Evolutionary conservation across 1,140 invertebrate species (phyloP).

Genomic region (Phthorimaea operculella): DNA sequence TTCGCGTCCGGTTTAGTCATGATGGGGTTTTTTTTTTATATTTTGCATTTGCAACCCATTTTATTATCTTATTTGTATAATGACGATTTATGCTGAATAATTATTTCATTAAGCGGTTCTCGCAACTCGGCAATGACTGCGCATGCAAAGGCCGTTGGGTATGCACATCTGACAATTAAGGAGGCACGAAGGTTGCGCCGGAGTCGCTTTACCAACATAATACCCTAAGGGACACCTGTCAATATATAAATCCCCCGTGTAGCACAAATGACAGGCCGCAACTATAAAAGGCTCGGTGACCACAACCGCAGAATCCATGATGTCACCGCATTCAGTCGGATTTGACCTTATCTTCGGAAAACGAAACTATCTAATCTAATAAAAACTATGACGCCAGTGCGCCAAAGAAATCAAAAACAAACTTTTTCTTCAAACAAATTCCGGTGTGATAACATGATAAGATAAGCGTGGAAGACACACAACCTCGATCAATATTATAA

Average conservation of each 20-base stretch:
- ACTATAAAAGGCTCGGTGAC: neutral
- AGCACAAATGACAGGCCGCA: neutral
- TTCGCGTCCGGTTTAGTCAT: neutral
- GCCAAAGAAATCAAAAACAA: conserved; percentile 36
- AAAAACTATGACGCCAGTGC: conserved; percentile 23
- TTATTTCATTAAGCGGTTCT: conserved; percentile 17
- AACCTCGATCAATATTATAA: neutral
- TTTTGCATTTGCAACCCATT: neutral
- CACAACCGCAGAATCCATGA: neutral
- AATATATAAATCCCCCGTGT: conserved; percentile 2
- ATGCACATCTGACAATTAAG: conserved; percentile 19
- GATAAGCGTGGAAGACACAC: conserved; percentile 8
- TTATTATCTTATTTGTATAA: neutral
- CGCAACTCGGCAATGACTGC: conserved; percentile 18
- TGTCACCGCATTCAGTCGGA: neutral
- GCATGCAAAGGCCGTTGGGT: conserved; percentile 19
- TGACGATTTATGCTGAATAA: neutral
- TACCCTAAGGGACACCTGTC: conserved; percentile 21
- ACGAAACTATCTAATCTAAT: conserved; percentile 10
- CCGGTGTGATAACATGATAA: conserved; percentile 36
- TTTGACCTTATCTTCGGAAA: neutral
- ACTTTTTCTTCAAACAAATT: conserved; percentile 42
- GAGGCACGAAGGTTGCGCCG: conserved; percentile 19
- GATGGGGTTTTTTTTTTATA: neutral
- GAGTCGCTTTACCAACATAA: conserved; percentile 11